phyloP scores from a whole-genome alignment of 2,888 invertebrate genomes.

The Pachydiplax longipennis region DNA sequence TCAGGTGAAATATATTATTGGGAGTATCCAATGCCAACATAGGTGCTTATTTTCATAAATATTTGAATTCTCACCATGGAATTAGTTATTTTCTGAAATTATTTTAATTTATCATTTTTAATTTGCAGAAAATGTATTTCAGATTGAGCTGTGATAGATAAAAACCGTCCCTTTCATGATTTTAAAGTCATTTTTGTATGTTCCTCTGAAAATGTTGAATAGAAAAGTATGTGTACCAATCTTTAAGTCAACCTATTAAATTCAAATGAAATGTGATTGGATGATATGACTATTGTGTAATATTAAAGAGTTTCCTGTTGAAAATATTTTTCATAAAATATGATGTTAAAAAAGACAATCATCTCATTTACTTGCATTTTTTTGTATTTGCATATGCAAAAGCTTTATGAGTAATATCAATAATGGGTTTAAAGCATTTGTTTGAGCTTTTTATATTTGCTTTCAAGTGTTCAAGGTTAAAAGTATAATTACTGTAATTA shows the following conservation, averaged over 20 bases:
- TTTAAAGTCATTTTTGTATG: conserved; percentile 2
- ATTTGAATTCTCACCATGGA: conserved; percentile 16
- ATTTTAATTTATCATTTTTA: neutral
- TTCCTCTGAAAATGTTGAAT: neutral
- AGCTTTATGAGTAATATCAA: neutral
- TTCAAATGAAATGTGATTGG: neutral
- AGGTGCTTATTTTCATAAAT: conserved; percentile 27
- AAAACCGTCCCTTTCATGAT: conserved; percentile 44
- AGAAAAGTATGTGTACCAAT: neutral
- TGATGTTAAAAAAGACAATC: neutral
- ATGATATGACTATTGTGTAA: neutral
- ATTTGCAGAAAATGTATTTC: neutral
- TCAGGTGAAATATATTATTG: conserved; percentile 6
- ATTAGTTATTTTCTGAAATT: neutral
- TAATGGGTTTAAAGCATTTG: conserved; percentile 21
- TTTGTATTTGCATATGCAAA: conserved; percentile 27
- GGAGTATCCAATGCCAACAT: neutral
- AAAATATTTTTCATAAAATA: neutral
- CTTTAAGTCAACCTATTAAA: neutral
- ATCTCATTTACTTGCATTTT: neutral
- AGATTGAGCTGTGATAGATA: conserved; percentile 43
- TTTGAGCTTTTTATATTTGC: conserved; percentile 26
- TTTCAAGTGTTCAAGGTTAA: conserved; percentile 7
- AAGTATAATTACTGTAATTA: conserved; percentile 5
- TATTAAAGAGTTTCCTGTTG: neutral